Evolutionary conservation across 2,797 vertebrate genomes (phyloP), one percentile per base, ranked within the genome.

Genomic region (Oreochromis grahami): DNA sequence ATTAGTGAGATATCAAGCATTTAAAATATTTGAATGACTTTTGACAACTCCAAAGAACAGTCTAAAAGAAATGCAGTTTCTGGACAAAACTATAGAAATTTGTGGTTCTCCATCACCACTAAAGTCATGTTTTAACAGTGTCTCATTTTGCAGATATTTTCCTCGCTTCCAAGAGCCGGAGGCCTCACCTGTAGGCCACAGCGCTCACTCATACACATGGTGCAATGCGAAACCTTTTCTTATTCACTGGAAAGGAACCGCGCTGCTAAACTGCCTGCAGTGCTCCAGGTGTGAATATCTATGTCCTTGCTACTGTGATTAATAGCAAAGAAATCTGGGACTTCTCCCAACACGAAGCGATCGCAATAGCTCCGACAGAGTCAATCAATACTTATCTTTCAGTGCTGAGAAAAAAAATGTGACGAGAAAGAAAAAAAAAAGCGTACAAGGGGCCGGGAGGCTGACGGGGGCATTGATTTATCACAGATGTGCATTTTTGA

Each of bases 261-360:
- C 84, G 76, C 94, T 93, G 95, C 94, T 93, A 80, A 94, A 95
- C 87, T 74, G 96, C 97, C 96, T 96, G 94, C 90, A 95, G 96
- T 94, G 89, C 5, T 96, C 85, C 97, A 97, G 97, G 97, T 98
- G 97, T 45, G 76, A 94, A 88, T 95, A 94, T 95, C 92, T 94
- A 88, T 92, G 90, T 94, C 92, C 81, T 92, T 68, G 65, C 83
- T 86, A 76, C 93, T 19, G 41, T 96, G 97, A 97, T 97, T 96
- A 93, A 97, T 96, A 92, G 93, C 92, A 88, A 90, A 79, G 90
- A 92, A 95, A 93, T 90, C 78, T 91, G 87, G 88, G 90, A 92
- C 93, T 90, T 90, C 92, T 92, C 92, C 94, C 92, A 90, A 83
- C 85, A 86, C 80, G 79, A 89, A 90, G 84, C 78, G 24, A 92